phyloP scores from a whole-genome alignment of 2,113 vertebrate genomes.

The Crocuta crocuta region DNA sequence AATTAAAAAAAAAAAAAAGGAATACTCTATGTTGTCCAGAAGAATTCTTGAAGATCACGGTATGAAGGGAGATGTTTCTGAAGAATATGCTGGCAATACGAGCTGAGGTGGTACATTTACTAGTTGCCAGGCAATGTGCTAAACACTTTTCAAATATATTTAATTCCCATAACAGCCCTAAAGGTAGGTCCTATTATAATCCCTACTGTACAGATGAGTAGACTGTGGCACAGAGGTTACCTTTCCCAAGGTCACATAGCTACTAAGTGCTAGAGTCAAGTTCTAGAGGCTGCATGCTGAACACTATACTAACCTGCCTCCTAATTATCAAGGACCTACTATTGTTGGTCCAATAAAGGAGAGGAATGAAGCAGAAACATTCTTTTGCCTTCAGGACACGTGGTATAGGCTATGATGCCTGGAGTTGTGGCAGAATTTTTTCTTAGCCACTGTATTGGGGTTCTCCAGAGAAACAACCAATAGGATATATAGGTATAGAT shows the following conservation, averaged over 20 bases:
- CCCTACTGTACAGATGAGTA: not conserved
- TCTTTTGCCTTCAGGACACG: not conserved
- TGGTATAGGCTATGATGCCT: not conserved
- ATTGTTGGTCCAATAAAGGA: not conserved
- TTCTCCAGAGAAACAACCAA: not conserved
- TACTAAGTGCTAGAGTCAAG: not conserved
- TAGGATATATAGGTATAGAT: not conserved
- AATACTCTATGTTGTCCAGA: not conserved
- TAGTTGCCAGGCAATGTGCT: not conserved
- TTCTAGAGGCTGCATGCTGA: not conserved
- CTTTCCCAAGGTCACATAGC: not conserved
- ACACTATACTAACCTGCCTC: not conserved
- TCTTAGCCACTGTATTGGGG: not conserved
- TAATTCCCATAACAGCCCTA: not conserved
- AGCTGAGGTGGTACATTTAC: not conserved
- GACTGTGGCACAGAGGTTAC: not conserved
- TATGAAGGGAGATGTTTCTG: constrained; percentile 32
- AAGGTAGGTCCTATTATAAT: not conserved
- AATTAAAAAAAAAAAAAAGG: too few relatives aligned
- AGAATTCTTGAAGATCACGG: constrained; percentile 10
- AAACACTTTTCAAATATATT: not conserved
- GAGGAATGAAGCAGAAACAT: not conserved
- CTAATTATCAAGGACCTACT: not conserved
- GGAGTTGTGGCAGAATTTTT: not conserved
- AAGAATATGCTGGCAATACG: not conserved